Percentiles rank a stretch among this genome's conserved stretches.
phyloP scores from a whole-genome alignment of 1,140 invertebrate species.

The Ceratitis capitata region DNA sequence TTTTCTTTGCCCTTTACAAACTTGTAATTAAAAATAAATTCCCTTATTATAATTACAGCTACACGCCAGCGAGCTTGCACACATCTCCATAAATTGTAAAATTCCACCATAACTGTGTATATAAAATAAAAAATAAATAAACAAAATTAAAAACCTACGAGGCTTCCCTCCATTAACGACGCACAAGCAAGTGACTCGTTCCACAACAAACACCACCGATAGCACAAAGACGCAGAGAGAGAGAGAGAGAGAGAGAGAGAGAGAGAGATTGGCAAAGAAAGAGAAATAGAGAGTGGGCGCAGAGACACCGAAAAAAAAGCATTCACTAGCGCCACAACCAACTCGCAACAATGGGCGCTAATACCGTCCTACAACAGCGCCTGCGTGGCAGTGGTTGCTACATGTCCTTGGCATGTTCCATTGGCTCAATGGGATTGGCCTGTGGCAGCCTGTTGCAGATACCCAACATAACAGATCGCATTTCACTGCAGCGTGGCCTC shows the following conservation, averaged over 20 bases:
- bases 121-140: too few species aligned
- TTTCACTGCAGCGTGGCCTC: constrained; percentile 69
- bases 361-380: constrained; percentile 5
- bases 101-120: too few species aligned
- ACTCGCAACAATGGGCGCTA: constrained; percentile 15
- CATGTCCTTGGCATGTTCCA: constrained; percentile 62
- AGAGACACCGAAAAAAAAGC: background rate
- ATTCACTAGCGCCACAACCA: background rate
- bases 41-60: background rate
- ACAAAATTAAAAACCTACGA: too few species aligned
- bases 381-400: constrained; percentile 53
- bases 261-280: too few species aligned
- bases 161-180: background rate
- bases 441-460: constrained; percentile 63
- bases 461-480: constrained; percentile 64
- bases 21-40: too few species aligned
- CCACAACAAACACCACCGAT: background rate
- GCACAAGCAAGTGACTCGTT: background rate
- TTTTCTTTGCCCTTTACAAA: too few species aligned
- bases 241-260: too few species aligned
- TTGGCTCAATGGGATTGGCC: constrained; percentile 62
- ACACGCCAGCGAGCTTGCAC: background rate
- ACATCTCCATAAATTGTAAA: too few species aligned
- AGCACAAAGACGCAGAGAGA: background rate
- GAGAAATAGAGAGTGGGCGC: too few species aligned